Evolutionary conservation across 2,113 vertebrate species (phyloP).

Genomic region (Hemiscyllium ocellatum): DNA sequence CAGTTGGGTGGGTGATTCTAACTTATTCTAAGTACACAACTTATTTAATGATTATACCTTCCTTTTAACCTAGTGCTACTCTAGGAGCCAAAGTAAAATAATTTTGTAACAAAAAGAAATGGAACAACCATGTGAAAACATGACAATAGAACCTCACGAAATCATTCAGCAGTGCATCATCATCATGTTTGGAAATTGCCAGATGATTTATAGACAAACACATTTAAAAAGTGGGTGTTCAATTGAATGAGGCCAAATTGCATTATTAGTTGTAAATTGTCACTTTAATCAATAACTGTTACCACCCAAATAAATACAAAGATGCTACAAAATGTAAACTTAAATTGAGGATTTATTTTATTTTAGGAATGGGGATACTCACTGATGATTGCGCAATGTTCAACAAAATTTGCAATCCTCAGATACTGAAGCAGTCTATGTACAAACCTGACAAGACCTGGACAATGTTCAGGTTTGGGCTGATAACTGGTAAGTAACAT

Average conservation of each 20-base stretch:
- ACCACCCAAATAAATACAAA: background rate
- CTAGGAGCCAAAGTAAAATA: background rate
- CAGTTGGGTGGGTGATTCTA: background rate
- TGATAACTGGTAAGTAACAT: too few relatives aligned
- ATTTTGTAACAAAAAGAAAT: background rate
- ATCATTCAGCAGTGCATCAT: background rate
- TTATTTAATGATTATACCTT: background rate
- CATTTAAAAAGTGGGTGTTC: background rate
- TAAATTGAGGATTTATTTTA: background rate
- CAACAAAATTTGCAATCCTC: too few relatives aligned
- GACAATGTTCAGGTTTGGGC: too few relatives aligned
- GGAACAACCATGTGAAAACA: background rate
- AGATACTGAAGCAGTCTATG: too few relatives aligned
- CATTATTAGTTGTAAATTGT: background rate
- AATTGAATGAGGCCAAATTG: background rate
- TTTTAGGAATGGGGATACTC: background rate
- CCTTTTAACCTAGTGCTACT: background rate
- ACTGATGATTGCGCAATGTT: too few relatives aligned
- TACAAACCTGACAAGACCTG: too few relatives aligned
- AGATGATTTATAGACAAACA: background rate
- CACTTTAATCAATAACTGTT: background rate
- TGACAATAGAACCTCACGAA: background rate
- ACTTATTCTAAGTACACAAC: background rate
- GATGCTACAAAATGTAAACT: background rate
- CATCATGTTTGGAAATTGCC: background rate